phyloP scores from a whole-genome alignment of 2,888 invertebrate species.

The Cancer borealis region DNA sequence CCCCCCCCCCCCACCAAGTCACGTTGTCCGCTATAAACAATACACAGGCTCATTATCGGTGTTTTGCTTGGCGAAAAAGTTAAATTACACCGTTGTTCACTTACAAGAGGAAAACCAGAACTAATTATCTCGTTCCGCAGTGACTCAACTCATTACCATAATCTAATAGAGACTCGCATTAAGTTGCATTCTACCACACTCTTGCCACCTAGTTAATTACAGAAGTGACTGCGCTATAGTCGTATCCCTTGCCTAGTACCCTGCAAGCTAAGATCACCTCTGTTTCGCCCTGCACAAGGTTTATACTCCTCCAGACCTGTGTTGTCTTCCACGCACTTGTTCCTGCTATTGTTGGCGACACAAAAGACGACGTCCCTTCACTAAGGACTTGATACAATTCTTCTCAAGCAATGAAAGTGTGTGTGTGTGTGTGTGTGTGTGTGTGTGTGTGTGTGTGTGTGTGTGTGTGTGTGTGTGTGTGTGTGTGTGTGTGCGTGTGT shows the following conservation, averaged over 20 bases:
- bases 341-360: conserved; percentile 39
- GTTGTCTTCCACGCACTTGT: background rate
- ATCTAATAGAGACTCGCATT: conserved; percentile 61
- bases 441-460: conserved; percentile 9
- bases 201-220: conserved; percentile 60
- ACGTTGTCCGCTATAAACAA: background rate
- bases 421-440: background rate
- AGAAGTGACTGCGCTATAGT: background rate
- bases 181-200: conserved; percentile 50
- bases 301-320: background rate
- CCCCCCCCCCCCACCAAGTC: background rate
- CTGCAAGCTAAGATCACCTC: background rate
- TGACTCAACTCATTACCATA: conserved; percentile 59
- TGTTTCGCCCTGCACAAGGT: background rate
- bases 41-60: background rate
- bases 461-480: conserved; percentile 50
- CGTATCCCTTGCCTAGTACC: background rate
- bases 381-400: conserved; percentile 45
- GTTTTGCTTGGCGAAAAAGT: background rate
- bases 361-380: conserved; percentile 48
- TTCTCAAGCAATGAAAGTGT: background rate
- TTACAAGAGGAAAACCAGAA: background rate
- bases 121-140: conserved; percentile 15
- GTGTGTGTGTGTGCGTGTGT: conserved; percentile 49
- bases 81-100: background rate